Conservation (phyloP, 2,113 vertebrate genomes). For the Bettongia penicillata region DNA sequence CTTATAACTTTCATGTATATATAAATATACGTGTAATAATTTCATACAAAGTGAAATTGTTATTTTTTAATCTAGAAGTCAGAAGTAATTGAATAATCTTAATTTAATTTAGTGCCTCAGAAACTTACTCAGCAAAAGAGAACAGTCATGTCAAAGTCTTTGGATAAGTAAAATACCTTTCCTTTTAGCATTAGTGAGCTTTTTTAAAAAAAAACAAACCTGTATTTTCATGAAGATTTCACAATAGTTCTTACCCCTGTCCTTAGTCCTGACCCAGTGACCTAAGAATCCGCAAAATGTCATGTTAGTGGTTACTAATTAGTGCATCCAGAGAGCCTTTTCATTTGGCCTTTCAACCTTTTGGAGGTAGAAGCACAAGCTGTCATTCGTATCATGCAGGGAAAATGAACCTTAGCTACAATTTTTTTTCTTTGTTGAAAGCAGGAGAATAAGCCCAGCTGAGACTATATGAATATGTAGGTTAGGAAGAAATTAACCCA, state of each 20-base stretch:
- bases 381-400: constrained; percentile 84
- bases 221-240: constrained; percentile 74
- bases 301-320: constrained; percentile 91
- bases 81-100: neutral
- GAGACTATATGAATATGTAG: constrained; percentile 79
- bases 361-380: constrained; percentile 75
- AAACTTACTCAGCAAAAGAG: constrained; percentile 48
- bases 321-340: constrained; percentile 82
- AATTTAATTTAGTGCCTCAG: constrained; percentile 53
- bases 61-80: constrained; percentile 13
- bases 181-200: constrained; percentile 48
- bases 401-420: constrained; percentile 81
- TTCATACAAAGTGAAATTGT: neutral
- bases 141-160: constrained; percentile 44
- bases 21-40: too few relatives aligned
- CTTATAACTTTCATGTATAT: neutral
- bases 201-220: neutral
- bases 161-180: constrained; percentile 38
- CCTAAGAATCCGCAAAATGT: constrained; percentile 85
- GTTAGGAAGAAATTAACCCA: constrained; percentile 81
- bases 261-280: constrained; percentile 85
- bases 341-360: constrained; percentile 85
- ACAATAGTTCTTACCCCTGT: constrained; percentile 78
- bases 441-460: constrained; percentile 65
- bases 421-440: constrained; percentile 63